Base-by-base conservation (phyloP, 2,113 vertebrate genomes). In the Elgaria multicarinata region DNA sequence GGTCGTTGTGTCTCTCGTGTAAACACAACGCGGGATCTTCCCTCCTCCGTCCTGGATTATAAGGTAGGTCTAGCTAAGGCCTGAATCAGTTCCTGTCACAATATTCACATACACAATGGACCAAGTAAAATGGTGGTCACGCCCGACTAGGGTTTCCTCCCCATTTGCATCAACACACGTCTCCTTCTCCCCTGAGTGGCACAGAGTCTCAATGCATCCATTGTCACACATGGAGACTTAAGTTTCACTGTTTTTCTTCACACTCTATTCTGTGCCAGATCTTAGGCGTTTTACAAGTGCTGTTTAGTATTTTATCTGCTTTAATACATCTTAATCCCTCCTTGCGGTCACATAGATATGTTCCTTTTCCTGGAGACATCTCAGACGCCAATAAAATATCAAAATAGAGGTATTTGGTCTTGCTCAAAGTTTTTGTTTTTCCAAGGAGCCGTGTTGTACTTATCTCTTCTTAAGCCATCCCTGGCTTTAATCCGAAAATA, bases 361-460 rank as follows among this genome's bases (percentile, higher is more conserved):
- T n/a, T 46, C 36, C 67, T 81, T 71, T 89, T 89, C 80, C 87
- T 76, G 69, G 39, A 89, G 55, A 46, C 79, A 74, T 76, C 80
- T 89, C 71, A 89, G 80, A 50, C 66, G 80, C 71, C 53, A 16
- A 39, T 44, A 18, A 76, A 75, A 75, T 39, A 33, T 55, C 28
- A 12, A 83, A 50, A 83, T 39, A 14, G 33, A 76, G 58, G 77
- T 18, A 66, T 46, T 50, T 8, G 50, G 55, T 83, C 58, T 75
- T 75, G 20, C 16, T 80, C 4, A 81, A 72, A 9, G 26, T 82
- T 62, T 62, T 53, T 10, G 69, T 62, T 39, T 64, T 76, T 67
- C 31, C 44, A 46, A 39, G 8, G 50, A 44, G 76, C 7, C 13
- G 10, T n/a, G 33, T 84, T 39, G 26, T 89, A 67, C 58, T 53